Evolutionary conservation across 2,888 invertebrate genomes (phyloP), one percentile per base, ranked within the genome.

Genomic region (Meteorus cinctellus): DNA sequence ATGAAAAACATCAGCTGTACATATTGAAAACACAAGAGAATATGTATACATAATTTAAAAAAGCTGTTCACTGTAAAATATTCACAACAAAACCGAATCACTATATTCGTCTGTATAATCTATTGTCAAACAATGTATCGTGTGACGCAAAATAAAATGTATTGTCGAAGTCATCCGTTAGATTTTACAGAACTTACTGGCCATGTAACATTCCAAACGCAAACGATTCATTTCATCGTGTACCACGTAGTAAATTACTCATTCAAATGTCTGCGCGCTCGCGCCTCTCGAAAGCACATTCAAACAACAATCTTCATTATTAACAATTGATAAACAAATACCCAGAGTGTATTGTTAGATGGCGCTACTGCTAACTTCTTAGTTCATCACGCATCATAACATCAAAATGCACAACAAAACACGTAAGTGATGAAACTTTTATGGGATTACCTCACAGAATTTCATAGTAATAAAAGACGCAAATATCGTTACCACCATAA

Each of bases 81-180:
- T 80, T 81, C 80, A 78, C 75, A 74, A 79, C 77, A 79, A 81
- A 81, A 78, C 62, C 73, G 79, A 77, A 76, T 70, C 80, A 77
- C 68, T 79, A 76, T 87, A 87, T 85, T 88, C 87, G 86, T 89
- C 88, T 88, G 87, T 88, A 87, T 89, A 88, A 89, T 87, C 87
- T 82, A 87, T 87, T 87, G 87, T 89, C 87, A 86, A 87, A 85
- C 85, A 88, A 86, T 88, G 88, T 89, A 89, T 87, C 88, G 86
- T 85, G 86, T 82, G 85, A 84, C 86, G 87, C 83, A 80, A 84
- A 85, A 86, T 83, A 85, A 86, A 83, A 86, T 80, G 68, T 78
- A 81, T 78, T 78, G 79, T 81, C 78, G 72, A 77, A 81, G 41
- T 41, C 41, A 41, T 41, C 12, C 41, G 41, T 41, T 1, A 34